Conservation (phyloP, 37 sponge, comb jelly and placozoan species). For the Bolinopsis microptera region DNA sequence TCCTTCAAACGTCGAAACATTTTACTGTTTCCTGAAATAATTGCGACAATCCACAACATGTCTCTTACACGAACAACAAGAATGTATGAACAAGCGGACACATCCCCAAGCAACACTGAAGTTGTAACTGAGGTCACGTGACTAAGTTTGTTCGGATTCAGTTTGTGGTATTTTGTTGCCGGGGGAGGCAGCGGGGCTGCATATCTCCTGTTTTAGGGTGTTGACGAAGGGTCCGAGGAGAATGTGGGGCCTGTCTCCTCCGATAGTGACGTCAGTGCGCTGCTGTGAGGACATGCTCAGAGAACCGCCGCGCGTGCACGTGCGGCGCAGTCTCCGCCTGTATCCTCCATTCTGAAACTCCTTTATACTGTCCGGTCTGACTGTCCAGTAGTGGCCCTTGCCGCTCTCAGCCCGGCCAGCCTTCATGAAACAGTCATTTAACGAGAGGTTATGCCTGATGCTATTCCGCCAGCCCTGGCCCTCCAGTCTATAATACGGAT, state of each 20-base stretch:
- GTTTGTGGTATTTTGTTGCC: neutral
- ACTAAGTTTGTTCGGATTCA: conserved; percentile 17
- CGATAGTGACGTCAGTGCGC: neutral
- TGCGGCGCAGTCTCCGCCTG: conserved; percentile 21
- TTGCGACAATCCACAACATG: neutral
- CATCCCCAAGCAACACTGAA: neutral
- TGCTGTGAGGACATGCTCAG: conserved; percentile 30
- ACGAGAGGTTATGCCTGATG: conserved; percentile 53
- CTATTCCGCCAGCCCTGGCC: conserved; percentile 65
- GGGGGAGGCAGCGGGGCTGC: conserved; percentile 3
- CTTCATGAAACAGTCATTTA: conserved; percentile 65
- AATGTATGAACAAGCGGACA: neutral
- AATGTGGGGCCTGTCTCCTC: neutral
- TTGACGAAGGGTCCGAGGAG: neutral
- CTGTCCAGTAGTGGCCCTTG: conserved; percentile 64
- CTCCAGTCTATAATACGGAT: conserved; percentile 57
- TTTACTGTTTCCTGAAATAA: neutral
- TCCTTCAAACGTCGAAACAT: neutral
- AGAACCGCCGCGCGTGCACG: conserved; percentile 57
- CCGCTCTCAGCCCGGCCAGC: conserved; percentile 61
- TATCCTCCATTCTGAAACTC: conserved; percentile 63
- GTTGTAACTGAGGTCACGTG: neutral
- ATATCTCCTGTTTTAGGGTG: conserved; percentile 49
- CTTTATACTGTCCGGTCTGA: conserved; percentile 53
- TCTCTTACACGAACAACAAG: no score